Base-by-base conservation (phyloP, 1,140 invertebrate genomes). In the Sinonovacula constricta region DNA sequence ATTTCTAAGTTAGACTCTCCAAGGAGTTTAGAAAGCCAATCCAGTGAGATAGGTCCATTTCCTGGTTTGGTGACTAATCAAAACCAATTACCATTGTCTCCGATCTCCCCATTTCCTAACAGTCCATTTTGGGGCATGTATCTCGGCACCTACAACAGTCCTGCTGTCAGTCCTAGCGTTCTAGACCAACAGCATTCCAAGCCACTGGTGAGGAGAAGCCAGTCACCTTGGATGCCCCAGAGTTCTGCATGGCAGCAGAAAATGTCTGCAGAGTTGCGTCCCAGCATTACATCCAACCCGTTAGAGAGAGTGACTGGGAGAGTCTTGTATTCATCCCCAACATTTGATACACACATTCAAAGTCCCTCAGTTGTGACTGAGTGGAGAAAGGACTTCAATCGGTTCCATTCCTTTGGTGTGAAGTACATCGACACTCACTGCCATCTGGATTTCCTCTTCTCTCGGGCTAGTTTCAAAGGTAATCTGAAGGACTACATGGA, bases 381-480 rank as follows among this genome's bases (percentile, higher is more conserved):
- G 26, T 81, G 76, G 80, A 77, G 54, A 33, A 62, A 33, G 7
- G 56, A 60, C 26, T 81, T 81, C 31, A 72, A 74, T 18, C 10
- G 45, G n/a, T 78, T 71, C 31, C 51, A 69, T 22, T 28, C 36
- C 12, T 84, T 79, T 65, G 33, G 66, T 39, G 72, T 84, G 24
- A 80, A 81, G 22, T 91, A 90, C 71, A 89, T 92, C 36, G 91
- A 92, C 79, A 84, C 89, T 3, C 91, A 92, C 72, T 92, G 91
- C 71, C 91, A 92, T 81, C 63, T 92, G 3, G 91, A 92, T 79
- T 89, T 92, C 56, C 72, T 92, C 0, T 91, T 90, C 69, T 66
- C 79, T 5, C 80, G 88, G 34, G 49, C 65, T 51, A 24, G 36
- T 15, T 88, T 82, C 66, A 81, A 82, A 31, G 72, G 84, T 15